Evolutionary conservation across 2,888 invertebrate species (phyloP).

Genomic region (Brenthis ino): DNA sequence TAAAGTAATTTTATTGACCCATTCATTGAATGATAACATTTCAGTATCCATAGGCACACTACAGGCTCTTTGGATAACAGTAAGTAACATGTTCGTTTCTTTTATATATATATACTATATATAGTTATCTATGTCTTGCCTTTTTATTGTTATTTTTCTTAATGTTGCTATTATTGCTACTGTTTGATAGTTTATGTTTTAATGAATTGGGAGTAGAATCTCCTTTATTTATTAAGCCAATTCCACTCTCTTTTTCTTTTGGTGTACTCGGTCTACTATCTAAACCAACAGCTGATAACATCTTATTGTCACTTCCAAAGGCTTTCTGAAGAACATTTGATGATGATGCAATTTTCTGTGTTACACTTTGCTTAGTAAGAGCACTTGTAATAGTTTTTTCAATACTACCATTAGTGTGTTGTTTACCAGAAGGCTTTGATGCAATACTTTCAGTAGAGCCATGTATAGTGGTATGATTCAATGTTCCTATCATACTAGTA

Average conservation of each 20-base stretch:
- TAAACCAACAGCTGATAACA: slow-evolving; percentile 66
- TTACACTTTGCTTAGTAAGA: slow-evolving; percentile 67
- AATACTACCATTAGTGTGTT: slow-evolving; percentile 73
- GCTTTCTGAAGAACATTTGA: slow-evolving; percentile 72
- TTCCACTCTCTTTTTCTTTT: slow-evolving; percentile 70
- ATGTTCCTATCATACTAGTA: slow-evolving; percentile 64
- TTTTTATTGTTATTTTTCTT: slow-evolving; percentile 92
- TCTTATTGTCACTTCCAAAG: slow-evolving; percentile 69
- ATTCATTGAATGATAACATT: slow-evolving; percentile 33
- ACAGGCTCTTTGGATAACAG: slow-evolving; percentile 12
- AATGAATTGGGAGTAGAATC: slow-evolving; percentile 68
- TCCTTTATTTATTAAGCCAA: slow-evolving; percentile 61
- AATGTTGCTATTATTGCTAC: slow-evolving; percentile 76
- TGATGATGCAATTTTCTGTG: slow-evolving; percentile 69
- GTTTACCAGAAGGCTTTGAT: slow-evolving; percentile 77
- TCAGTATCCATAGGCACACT: slow-evolving; percentile 12
- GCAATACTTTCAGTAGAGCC: slow-evolving; percentile 77
- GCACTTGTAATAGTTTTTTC: slow-evolving; percentile 68
- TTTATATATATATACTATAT: slow-evolving; percentile 5
- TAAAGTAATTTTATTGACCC: slow-evolving; percentile 29
- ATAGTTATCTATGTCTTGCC: slow-evolving; percentile 85
- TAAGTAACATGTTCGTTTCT: slow-evolving; percentile 25
- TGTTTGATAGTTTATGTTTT: slow-evolving; percentile 79
- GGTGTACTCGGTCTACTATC: slow-evolving; percentile 77
- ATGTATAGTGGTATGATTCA: slow-evolving; percentile 77